Percentiles rank a stretch among this genome's conserved stretches.
phyloP scores from a whole-genome alignment of 2,888 invertebrate genomes.

The Zygaena filipendulae region DNA sequence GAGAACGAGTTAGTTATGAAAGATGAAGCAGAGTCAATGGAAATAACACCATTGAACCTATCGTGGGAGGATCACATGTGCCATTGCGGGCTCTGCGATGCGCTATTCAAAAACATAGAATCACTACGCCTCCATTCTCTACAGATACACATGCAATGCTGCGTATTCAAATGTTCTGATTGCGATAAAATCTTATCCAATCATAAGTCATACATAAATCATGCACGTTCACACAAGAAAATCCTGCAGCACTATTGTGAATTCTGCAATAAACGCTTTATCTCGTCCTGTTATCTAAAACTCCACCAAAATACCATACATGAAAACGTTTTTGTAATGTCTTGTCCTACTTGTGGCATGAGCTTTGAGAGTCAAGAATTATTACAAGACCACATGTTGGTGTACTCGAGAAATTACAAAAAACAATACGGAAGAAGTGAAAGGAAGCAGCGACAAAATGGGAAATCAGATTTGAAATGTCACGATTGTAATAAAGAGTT shows the following conservation, averaged over 20 bases:
- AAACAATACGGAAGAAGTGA: too few relatives aligned
- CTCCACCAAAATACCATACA: conserved; percentile 34
- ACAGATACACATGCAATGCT: conserved; percentile 47
- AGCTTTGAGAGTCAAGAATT: conserved; percentile 35
- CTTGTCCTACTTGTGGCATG: conserved; percentile 42
- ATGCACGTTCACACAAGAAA: conserved; percentile 42
- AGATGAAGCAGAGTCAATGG: conserved; percentile 13
- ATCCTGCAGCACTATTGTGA: conserved; percentile 45
- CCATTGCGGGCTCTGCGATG: conserved; percentile 48
- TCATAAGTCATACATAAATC: conserved; percentile 39
- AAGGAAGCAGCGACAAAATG: conserved; percentile 13
- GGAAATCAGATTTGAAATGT: conserved; percentile 38
- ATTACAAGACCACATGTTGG: conserved; percentile 39
- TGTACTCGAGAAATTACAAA: conserved; percentile 30
- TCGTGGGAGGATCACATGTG: conserved; percentile 52
- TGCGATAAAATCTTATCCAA: conserved; percentile 38
- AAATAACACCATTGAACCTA: conserved; percentile 20
- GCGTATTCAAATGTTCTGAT: conserved; percentile 46
- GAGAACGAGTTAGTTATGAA: too few relatives aligned
- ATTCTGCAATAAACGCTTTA: conserved; percentile 39
- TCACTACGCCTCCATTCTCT: conserved; percentile 44
- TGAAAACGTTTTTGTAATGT: conserved; percentile 21
- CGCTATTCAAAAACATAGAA: conserved; percentile 43
- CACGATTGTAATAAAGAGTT: conserved; percentile 46
- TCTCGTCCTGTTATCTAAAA: conserved; percentile 28